phyloP scores from a whole-genome alignment of 1,140 invertebrate genomes.

The Drosophila nikananu region DNA sequence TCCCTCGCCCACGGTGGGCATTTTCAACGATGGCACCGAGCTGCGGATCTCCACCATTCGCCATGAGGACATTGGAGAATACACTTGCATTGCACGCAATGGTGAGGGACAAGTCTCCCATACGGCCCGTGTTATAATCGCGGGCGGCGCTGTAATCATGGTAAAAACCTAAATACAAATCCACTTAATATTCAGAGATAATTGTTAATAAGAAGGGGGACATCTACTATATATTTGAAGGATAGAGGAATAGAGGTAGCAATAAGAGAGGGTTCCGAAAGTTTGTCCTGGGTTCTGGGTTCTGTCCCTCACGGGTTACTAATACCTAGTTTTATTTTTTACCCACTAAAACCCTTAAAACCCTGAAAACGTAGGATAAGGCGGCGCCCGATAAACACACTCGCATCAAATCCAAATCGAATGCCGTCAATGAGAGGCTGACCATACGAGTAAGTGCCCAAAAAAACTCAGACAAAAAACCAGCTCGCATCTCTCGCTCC shows the following conservation, averaged over 20 bases:
- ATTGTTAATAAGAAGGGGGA: conserved; percentile 19
- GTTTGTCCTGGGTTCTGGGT: neutral
- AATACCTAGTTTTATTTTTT: conserved; percentile 42
- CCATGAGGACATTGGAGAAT: conserved; percentile 97
- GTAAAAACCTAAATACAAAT: conserved; percentile 86
- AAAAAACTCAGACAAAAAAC: conserved; percentile 11
- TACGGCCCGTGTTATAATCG: conserved; percentile 97
- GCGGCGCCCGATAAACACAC: conserved; percentile 41
- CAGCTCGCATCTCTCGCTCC: conserved; percentile 23
- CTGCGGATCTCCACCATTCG: conserved; percentile 95
- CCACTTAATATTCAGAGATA: conserved; percentile 58
- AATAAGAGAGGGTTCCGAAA: neutral
- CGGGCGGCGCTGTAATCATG: conserved; percentile 93
- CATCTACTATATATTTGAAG: no score
- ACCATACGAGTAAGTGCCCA: conserved; percentile 68
- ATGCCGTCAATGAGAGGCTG: conserved; percentile 64
- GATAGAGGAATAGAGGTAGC: no score
- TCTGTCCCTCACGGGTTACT: conserved; percentile 7
- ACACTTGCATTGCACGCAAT: conserved; percentile 97
- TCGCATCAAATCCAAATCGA: conserved; percentile 54
- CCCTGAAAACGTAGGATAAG: conserved; percentile 51
- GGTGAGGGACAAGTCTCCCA: conserved; percentile 97
- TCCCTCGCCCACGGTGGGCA: conserved; percentile 93
- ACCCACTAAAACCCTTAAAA: conserved; percentile 3
- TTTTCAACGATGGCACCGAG: conserved; percentile 96